Conservation (phyloP, 2,888 invertebrate species). For the Cantharis rustica region DNA sequence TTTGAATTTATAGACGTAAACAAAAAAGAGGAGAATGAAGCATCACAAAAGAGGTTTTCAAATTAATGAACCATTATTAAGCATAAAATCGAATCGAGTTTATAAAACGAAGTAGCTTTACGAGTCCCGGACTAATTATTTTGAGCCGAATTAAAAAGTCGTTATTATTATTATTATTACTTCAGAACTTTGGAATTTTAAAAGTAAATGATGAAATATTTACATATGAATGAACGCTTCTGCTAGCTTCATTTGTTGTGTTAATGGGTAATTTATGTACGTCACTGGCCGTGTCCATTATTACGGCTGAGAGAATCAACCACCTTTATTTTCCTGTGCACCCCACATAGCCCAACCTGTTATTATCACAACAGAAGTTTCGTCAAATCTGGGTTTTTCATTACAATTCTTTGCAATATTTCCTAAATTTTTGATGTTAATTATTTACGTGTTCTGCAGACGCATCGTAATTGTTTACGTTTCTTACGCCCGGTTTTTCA, state of each 20-base stretch:
- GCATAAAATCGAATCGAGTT: neutral
- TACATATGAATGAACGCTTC: neutral
- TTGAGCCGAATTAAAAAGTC: neutral
- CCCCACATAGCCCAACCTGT: slow-evolving; percentile 12
- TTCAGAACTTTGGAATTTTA: neutral
- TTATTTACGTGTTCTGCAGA: slow-evolving; percentile 11
- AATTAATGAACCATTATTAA: neutral
- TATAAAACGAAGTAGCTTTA: neutral
- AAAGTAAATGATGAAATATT: neutral
- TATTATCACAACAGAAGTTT: slow-evolving; percentile 11
- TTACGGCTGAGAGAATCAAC: slow-evolving; percentile 15
- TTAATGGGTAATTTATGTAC: neutral
- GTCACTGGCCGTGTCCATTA: slow-evolving; percentile 13
- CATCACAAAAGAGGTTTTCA: neutral
- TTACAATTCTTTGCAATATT: slow-evolving; percentile 12
- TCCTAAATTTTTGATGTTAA: slow-evolving; percentile 11
- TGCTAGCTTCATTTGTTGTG: neutral
- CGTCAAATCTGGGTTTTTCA: slow-evolving; percentile 13
- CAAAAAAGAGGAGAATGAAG: neutral
- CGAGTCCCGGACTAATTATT: neutral
- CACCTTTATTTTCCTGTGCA: slow-evolving; percentile 4
- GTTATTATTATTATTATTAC: neutral
- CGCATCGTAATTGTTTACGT: neutral
- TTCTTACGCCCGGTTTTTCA: no score
- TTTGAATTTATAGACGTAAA: neutral